A percentile compares a stretch with the other conserved stretches of the same genome.
phyloP scores from a whole-genome alignment of 2,888 invertebrate genomes.

The Agrenia bidenticulata region DNA sequence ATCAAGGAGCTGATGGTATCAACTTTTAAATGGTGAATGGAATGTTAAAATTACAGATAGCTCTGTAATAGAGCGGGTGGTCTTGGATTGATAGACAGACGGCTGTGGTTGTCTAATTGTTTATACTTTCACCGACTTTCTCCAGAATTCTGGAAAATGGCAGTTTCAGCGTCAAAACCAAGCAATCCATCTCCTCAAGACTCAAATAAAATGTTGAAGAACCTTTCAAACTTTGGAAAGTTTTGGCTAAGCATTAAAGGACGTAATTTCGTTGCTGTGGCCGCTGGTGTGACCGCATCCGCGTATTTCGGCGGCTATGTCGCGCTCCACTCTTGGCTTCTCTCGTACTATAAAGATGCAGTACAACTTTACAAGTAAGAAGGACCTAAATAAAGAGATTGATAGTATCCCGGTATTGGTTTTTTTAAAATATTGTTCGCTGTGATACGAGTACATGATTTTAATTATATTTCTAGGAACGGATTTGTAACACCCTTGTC shows the following conservation, averaged over 20 bases:
- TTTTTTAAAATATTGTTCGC: not conserved
- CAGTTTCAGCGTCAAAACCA: conserved; percentile 6
- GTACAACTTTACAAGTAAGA: conserved; percentile 69
- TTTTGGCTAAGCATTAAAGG: conserved; percentile 26
- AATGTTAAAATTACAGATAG: too few species aligned
- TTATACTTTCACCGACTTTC: too few species aligned
- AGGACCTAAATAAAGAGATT: not conserved
- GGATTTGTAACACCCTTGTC: conserved; percentile 64
- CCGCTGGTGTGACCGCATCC: not conserved
- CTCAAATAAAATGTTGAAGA: not conserved
- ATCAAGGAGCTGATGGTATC: too few species aligned
- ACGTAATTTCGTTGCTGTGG: conserved; percentile 5
- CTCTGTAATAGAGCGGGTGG: too few species aligned
- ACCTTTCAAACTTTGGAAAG: conserved; percentile 11
- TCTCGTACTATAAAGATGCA: conserved; percentile 65
- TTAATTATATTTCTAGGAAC: conserved; percentile 53
- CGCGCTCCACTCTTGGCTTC: conserved; percentile 65
- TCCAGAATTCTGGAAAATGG: not conserved
- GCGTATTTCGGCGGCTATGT: conserved; percentile 57
- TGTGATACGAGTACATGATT: not conserved
- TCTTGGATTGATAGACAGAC: too few species aligned
- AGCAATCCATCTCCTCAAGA: not conserved
- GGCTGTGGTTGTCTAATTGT: too few species aligned
- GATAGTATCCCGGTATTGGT: not conserved
- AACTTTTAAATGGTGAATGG: too few species aligned